A percentile compares a stretch with the other conserved stretches of the same genome.
Evolutionary conservation across 2,797 vertebrate species (phyloP).

Genomic region (Halcyon badia): DNA sequence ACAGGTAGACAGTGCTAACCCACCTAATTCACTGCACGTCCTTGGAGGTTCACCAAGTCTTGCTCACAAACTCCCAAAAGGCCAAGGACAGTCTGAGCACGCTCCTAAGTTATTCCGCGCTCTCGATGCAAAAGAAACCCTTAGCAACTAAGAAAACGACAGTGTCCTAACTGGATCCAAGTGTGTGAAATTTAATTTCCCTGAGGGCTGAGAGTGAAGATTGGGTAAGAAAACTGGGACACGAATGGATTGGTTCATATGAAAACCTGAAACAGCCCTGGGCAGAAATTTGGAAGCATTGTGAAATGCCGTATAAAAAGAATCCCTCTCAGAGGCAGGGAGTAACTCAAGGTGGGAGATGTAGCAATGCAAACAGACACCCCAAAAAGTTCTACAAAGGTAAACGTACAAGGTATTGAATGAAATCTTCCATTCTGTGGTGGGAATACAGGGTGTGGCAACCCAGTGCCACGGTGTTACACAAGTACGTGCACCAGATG

Average conservation of each 20-base stretch:
- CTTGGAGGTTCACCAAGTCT: background rate
- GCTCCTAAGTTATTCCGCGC: background rate
- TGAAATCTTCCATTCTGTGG: background rate
- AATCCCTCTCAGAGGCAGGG: constrained; percentile 44
- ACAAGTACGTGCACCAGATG: background rate
- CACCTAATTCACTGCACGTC: background rate
- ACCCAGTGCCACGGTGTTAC: background rate
- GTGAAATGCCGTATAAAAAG: constrained; percentile 39
- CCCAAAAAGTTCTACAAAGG: background rate
- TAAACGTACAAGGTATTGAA: background rate
- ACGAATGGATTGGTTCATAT: constrained; percentile 65
- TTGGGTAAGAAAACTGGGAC: constrained; percentile 73
- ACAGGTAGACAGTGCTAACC: background rate
- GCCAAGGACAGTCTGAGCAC: background rate
- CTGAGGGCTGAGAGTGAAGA: constrained; percentile 61
- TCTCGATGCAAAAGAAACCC: constrained; percentile 19
- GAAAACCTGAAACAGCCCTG: constrained; percentile 64
- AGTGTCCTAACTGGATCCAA: constrained; percentile 53
- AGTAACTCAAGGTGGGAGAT: constrained; percentile 37
- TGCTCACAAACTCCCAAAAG: background rate
- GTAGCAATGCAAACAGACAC: background rate
- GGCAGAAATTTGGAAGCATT: constrained; percentile 62
- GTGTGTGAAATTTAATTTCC: constrained; percentile 72
- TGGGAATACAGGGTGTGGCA: background rate
- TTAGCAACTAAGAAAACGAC: background rate